Base-by-base conservation (phyloP, 2,113 vertebrate species). In the Oreotrochilus melanogaster region DNA sequence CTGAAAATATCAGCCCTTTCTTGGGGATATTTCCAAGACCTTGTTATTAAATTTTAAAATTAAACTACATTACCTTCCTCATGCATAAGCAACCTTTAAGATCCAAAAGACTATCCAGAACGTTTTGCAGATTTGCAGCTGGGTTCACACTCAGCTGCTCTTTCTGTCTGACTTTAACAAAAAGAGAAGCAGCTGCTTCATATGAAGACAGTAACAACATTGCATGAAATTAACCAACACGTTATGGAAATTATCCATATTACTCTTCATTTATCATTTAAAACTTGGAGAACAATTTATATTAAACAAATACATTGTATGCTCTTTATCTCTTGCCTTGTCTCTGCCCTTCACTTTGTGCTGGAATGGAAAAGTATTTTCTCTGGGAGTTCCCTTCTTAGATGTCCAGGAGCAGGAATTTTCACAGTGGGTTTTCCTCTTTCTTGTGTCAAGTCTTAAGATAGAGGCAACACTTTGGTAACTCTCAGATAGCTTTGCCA, bases 1-100 rank as follows among this genome's bases (percentile, higher is more conserved):
- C 56, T 51, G 67, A 92, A 96, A 91, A 84, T 84, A 95, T 51
- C 85, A 96, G 24, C 48, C 60, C 43, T 86, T 95, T 42, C 71
- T 73, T 92, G 57, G 72, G 73, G 87, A 93, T 35, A 69, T 61
- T 89, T 87, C 67, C 61, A 91, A 92, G 87, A 72, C 28, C 35
- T 64, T 35, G 28, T 42, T 73, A 94, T 88, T 88, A 88, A 62
- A 95, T 89, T 86, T 92, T 66, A 73, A 76, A 76, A 85, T 89
- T 72, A 53, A 92, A 94, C 54, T 66, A 39, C 24, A 28, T 93
- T 86, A 78, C 56, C 50, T 88, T 80, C 78, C 74, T 76, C 76
- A 82, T 19, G 42, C 66, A 82, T 60, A 88, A 87, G 65, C 69
- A 95, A 89, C 43, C 78, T 88, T 54, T 95, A 86, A 60, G 82